Conservation (phyloP, 2,888 invertebrate species). For the Apodemia duryi region DNA sequence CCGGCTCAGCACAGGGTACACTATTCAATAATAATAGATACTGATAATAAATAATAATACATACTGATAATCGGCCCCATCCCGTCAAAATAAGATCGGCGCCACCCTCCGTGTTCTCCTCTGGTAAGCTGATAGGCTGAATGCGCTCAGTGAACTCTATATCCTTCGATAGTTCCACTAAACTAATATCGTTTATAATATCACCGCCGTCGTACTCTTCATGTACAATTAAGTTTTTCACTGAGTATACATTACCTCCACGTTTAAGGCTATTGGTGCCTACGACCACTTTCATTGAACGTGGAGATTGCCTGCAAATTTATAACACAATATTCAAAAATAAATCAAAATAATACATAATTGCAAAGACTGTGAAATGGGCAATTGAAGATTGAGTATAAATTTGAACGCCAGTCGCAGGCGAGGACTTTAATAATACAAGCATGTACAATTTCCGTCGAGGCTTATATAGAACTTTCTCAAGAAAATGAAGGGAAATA, state of each 20-base stretch:
- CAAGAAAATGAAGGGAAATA: no score
- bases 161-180: slow-evolving; percentile 47
- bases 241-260: slow-evolving; percentile 59
- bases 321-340: no score
- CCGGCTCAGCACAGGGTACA: no score
- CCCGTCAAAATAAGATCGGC: slow-evolving; percentile 58
- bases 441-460: no score
- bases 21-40: no score
- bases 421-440: no score
- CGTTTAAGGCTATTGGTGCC: slow-evolving; percentile 64
- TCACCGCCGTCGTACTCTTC: slow-evolving; percentile 48
- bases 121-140: slow-evolving; percentile 54
- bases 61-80: slow-evolving; percentile 69
- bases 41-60: slow-evolving; percentile 26
- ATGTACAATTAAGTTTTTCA: slow-evolving; percentile 59
- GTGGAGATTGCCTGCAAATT: slow-evolving; percentile 32
- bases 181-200: slow-evolving; percentile 67
- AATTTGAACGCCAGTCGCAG: no score
- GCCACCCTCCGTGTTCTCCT: slow-evolving; percentile 46
- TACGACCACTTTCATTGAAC: slow-evolving; percentile 50
- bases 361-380: no score
- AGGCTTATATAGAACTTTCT: no score
- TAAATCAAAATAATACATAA: no score
- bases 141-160: slow-evolving; percentile 53
- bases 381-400: no score